phyloP scores from a whole-genome alignment of 2,797 vertebrate genomes.

The Pipistrellus pygmaeus region DNA sequence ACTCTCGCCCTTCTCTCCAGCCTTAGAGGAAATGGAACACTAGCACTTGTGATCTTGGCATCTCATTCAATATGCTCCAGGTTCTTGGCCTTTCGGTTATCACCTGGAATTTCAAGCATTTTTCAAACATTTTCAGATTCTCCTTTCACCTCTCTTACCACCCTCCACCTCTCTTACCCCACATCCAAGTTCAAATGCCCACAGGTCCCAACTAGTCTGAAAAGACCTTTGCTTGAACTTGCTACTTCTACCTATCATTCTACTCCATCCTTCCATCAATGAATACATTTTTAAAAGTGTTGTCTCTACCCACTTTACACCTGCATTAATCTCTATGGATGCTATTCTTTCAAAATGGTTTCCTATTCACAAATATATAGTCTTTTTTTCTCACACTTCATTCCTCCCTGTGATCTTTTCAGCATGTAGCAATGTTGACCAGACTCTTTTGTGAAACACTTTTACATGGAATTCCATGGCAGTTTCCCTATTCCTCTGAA shows the following conservation, averaged over 20 bases:
- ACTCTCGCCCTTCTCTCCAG: neutral
- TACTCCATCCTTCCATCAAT: neutral
- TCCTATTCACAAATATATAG: neutral
- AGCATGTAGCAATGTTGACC: neutral
- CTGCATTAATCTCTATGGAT: neutral
- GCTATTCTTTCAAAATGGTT: neutral
- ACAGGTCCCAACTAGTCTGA: constrained; percentile 14
- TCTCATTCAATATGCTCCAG: neutral
- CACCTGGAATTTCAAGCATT: constrained; percentile 11
- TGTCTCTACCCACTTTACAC: neutral
- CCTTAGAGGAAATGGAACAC: neutral
- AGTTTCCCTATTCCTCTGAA: neutral
- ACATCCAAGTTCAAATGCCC: neutral
- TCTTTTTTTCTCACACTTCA: neutral
- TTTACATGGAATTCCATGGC: neutral
- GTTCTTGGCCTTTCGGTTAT: neutral
- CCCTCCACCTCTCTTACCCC: neutral
- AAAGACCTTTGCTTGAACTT: constrained; percentile 34
- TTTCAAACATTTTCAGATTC: constrained; percentile 23
- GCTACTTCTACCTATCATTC: neutral
- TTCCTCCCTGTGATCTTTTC: neutral
- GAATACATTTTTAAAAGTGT: constrained; percentile 4
- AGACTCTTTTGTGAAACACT: neutral
- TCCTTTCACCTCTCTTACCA: neutral
- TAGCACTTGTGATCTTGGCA: neutral